These are phyloP conservation scores for Zaprionus davidi DNA, from an alignment of 1,140 invertebrate species.

Conservation along the genomic window DNA sequence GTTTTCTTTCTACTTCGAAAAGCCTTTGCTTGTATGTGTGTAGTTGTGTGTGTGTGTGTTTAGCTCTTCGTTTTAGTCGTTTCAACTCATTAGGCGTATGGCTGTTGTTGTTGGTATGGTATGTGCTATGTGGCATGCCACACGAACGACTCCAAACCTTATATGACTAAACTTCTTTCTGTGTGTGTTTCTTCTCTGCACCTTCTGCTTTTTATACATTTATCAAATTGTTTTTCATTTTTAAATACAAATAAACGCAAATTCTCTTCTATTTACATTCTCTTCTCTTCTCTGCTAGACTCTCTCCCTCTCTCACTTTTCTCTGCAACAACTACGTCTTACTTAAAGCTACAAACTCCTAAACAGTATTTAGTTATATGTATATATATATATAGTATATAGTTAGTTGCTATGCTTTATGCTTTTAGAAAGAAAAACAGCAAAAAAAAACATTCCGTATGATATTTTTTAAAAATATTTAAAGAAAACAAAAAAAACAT, in stretches of 20 bases:
- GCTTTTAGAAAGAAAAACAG: slow-evolving; percentile 9
- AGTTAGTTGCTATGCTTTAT: neutral
- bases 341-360: slow-evolving; percentile 6
- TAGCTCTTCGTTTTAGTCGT: slow-evolving; percentile 47
- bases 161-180: slow-evolving; percentile 21
- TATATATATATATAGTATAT: neutral
- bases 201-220: slow-evolving; percentile 16
- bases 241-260: slow-evolving; percentile 49
- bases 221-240: slow-evolving; percentile 30
- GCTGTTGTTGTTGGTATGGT: slow-evolving; percentile 12
- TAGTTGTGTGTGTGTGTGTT: neutral
- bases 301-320: neutral
- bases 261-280: slow-evolving; percentile 22
- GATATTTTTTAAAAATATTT: slow-evolving; percentile 9
- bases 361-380: neutral
- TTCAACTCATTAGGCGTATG: slow-evolving; percentile 37
- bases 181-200: neutral
- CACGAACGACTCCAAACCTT: slow-evolving; percentile 8
- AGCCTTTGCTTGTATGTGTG: slow-evolving; percentile 25
- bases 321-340: slow-evolving; percentile 1
- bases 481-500: slow-evolving; percentile 17
- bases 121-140: slow-evolving; percentile 19
- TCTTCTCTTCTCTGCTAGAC: slow-evolving; percentile 2
- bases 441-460: neutral
- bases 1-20: slow-evolving; percentile 17